These are phyloP conservation scores for Sebastes jordani DNA, from an alignment of 2,797 vertebrate genomes.

Conservation along the genomic window DNA sequence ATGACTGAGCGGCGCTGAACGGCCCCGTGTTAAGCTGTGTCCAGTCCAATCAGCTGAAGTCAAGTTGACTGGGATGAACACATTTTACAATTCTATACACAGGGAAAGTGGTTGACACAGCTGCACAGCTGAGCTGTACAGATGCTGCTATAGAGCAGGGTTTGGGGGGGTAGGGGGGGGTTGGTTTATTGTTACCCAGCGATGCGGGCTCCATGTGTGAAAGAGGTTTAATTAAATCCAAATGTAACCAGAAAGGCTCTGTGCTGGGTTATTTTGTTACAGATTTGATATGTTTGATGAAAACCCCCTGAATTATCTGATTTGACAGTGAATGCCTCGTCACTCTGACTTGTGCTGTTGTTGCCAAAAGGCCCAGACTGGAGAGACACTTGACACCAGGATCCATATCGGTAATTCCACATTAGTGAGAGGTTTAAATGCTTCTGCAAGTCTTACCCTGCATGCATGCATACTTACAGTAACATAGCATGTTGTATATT, in stretches of 20 bases:
- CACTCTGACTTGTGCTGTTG: not conserved
- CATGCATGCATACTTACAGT: not conserved
- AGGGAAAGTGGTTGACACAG: constrained; percentile 52
- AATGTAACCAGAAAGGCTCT: not conserved
- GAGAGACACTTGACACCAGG: not conserved
- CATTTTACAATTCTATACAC: constrained; percentile 48
- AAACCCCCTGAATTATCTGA: not conserved
- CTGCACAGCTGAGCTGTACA: constrained; percentile 44
- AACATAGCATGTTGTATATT: not conserved
- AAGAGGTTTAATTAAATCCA: not conserved
- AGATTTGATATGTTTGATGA: not conserved
- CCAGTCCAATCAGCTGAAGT: constrained; percentile 61
- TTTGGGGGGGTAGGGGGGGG: not conserved
- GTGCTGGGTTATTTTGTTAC: not conserved
- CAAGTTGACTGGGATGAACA: constrained; percentile 57
- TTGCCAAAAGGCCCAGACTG: not conserved
- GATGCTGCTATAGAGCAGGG: constrained; percentile 9
- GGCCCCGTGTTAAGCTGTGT: constrained; percentile 56
- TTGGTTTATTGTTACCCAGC: not conserved
- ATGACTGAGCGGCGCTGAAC: constrained; percentile 67
- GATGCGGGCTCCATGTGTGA: not conserved
- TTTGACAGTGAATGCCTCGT: not conserved
- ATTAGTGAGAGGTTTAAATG: not conserved
- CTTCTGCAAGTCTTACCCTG: not conserved
- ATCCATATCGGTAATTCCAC: not conserved